Evolutionary conservation across 2,888 invertebrate species (phyloP), one percentile per base, ranked within the genome.

Genomic region (Neoaliturus tenellus): DNA sequence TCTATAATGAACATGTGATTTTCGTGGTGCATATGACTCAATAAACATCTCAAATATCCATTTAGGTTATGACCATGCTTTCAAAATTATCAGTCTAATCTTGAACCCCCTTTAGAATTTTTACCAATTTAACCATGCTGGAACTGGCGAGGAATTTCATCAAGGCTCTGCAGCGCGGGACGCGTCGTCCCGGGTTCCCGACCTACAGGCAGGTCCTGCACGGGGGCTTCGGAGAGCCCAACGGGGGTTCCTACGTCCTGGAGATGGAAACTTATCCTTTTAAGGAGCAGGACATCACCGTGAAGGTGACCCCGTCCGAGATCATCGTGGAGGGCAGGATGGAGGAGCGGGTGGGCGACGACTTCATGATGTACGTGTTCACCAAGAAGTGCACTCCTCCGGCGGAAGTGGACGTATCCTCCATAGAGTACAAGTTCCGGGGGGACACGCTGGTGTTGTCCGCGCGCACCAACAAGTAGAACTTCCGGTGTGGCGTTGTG

Each of bases 301-400:
- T 71, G 12, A 4, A n/a, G 33, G 48, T 39, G 39, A 71, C 71
- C 1, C 33, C 33, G 12, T 1, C n/a, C 0, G 41, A 71, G 35
- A 71, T 71, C 20, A 39, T 71, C n/a, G 20, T 71, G 3, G 71
- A 71, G 71, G 71, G 71, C 39, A 71, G 20, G 71, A 71, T 71
- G 71, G 71, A 71, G 35, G 71, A 71, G 10, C 5, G 23, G 39
- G 23, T 39, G 10, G 71, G 71, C 6, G 71, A 71, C 23, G 71
- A 71, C 23, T 71, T 71, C 71, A 71, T 71, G 71, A 71, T 71
- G 71, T 71, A 71, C 71, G 71, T 71, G 71, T 71, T 71, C 41
- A 39, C 71, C 10, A 71, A 71, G 39, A 71, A 71, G 41, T 71
- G 71, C 23, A 10, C 33, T 12, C 39, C 71, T 5, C 71, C 71